Evolutionary conservation across 1,140 invertebrate genomes (phyloP).

Genomic region (Penaeus vannamei): DNA sequence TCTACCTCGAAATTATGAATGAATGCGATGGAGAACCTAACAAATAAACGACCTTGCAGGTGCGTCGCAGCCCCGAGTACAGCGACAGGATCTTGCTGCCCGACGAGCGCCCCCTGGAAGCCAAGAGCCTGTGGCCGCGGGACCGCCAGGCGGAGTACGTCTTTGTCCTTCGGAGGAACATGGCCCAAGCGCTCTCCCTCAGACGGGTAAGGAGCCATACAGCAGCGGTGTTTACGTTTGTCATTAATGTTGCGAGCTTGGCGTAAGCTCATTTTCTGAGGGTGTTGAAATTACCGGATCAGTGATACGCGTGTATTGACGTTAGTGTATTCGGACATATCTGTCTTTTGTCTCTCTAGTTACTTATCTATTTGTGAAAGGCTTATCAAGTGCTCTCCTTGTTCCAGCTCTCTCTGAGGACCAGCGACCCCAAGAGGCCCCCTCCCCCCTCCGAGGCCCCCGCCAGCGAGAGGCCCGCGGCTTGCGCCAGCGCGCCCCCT

Average conservation of each 20-base stretch:
- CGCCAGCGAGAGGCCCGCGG: slow-evolving; percentile 23
- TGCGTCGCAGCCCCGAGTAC: slow-evolving; percentile 76
- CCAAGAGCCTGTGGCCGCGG: slow-evolving; percentile 82
- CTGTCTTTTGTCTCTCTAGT: too few relatives aligned
- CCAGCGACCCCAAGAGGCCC: neutral
- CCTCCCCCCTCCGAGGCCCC: neutral
- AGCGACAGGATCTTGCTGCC: slow-evolving; percentile 86
- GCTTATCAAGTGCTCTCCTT: too few relatives aligned
- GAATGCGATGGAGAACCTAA: neutral
- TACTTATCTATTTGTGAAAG: too few relatives aligned
- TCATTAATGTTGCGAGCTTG: neutral
- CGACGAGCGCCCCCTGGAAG: slow-evolving; percentile 86
- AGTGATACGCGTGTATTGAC: too few relatives aligned
- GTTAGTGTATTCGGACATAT: too few relatives aligned
- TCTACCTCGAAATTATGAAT: neutral
- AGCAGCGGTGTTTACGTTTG: neutral
- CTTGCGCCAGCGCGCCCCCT: slow-evolving; percentile 14
- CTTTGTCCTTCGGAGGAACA: slow-evolving; percentile 70
- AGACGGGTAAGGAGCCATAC: slow-evolving; percentile 50
- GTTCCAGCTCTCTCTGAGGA: slow-evolving; percentile 39
- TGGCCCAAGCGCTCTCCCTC: slow-evolving; percentile 65
- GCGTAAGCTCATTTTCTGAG: neutral
- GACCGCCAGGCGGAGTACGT: slow-evolving; percentile 68
- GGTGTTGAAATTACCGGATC: too few relatives aligned
- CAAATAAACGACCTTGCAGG: slow-evolving; percentile 5